Conservation (phyloP, 2,113 vertebrate species). For the Corythoichthys haematopterus region DNA sequence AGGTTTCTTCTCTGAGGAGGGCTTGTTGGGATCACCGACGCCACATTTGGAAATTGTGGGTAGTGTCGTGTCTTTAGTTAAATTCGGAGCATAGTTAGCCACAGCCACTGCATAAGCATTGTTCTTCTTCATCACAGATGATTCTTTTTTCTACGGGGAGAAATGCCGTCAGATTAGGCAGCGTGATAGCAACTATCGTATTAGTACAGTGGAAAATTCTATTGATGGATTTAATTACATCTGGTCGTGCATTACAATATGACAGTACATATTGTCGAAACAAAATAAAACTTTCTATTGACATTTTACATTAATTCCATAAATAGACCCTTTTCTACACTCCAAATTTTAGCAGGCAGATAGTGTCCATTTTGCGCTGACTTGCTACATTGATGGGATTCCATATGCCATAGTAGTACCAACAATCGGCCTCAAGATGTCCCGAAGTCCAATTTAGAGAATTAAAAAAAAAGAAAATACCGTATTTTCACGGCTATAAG, state of each 20-base stretch:
- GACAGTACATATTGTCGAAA: too few species aligned
- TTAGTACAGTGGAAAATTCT: neutral
- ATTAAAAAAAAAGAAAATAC: too few species aligned
- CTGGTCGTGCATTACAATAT: neutral
- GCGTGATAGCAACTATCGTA: neutral
- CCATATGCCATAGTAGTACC: too few species aligned
- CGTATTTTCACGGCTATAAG: too few species aligned
- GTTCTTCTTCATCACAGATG: slow-evolving; percentile 87
- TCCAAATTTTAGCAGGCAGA: too few species aligned
- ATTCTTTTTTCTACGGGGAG: slow-evolving; percentile 79
- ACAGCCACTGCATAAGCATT: slow-evolving; percentile 92
- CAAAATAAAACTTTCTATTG: too few species aligned
- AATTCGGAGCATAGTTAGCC: slow-evolving; percentile 89
- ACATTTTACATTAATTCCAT: too few species aligned
- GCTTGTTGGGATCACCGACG: slow-evolving; percentile 76
- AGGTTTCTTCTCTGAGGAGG: slow-evolving; percentile 77
- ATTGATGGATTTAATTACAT: neutral
- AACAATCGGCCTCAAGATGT: too few species aligned
- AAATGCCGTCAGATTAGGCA: neutral
- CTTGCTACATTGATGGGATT: too few species aligned
- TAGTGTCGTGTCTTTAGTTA: slow-evolving; percentile 85
- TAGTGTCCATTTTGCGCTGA: too few species aligned
- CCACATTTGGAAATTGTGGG: slow-evolving; percentile 89
- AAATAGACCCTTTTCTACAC: too few species aligned
- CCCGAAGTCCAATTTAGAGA: too few species aligned